phyloP scores from a whole-genome alignment of 2,113 vertebrate genomes.

The Onychostruthus taczanowskii region DNA sequence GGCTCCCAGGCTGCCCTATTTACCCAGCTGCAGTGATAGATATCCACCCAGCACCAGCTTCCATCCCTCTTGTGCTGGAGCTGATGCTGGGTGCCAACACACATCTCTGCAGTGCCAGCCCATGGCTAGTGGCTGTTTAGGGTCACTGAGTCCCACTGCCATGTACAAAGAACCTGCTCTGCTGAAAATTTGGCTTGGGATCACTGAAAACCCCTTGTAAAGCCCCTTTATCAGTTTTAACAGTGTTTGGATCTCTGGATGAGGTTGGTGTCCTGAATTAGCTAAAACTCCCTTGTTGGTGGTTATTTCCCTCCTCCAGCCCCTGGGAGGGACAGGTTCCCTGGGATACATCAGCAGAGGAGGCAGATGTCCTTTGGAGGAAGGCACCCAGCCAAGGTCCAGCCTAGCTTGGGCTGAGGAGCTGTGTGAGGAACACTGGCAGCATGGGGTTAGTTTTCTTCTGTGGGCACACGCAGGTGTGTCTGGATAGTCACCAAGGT shows the following conservation, averaged over 20 bases:
- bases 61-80: neutral
- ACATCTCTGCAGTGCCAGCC: neutral
- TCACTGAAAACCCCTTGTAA: neutral
- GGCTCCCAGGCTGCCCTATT: neutral
- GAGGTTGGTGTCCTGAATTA: neutral
- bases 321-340: neutral
- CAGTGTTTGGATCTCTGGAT: neutral
- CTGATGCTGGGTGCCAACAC: neutral
- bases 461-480: neutral
- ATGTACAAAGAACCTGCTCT: fast-evolving
- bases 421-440: neutral
- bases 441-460: neutral
- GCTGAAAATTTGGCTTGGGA: neutral
- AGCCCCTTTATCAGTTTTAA: neutral
- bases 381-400: neutral
- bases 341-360: neutral
- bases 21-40: neutral
- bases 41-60: too few species aligned
- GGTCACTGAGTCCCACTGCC: neutral
- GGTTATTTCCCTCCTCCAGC: neutral
- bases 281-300: neutral
- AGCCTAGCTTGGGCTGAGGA: neutral
- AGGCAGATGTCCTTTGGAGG: neutral
- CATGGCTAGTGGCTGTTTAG: neutral
- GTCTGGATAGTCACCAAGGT: neutral